phyloP scores from a whole-genome alignment of 2,888 invertebrate genomes.

The Ceramica pisi region DNA sequence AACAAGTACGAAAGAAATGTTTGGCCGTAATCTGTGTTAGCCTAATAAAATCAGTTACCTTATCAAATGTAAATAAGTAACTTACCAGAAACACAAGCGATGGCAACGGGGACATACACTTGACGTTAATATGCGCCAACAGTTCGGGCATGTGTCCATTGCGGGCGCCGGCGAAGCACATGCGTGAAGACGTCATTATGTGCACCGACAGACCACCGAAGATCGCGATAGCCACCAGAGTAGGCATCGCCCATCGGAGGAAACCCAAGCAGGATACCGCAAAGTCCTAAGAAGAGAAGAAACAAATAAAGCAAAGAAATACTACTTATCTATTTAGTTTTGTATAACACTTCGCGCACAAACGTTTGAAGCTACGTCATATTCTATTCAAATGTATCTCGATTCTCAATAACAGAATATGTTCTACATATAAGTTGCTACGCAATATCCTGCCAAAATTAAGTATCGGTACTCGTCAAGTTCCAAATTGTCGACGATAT shows the following conservation, averaged over 20 bases:
- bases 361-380: not conserved
- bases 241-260: conserved; percentile 95
- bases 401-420: no score
- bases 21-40: no score
- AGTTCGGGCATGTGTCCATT: conserved; percentile 96
- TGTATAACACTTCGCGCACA: not conserved
- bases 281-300: conserved; percentile 93
- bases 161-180: conserved; percentile 97
- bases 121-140: conserved; percentile 94
- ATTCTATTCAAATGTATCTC: no score
- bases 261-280: conserved; percentile 94
- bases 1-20: no score
- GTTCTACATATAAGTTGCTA: no score
- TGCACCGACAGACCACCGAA: conserved; percentile 98
- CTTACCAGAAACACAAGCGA: conserved; percentile 95
- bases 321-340: not conserved
- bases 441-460: no score
- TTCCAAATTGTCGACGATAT: no score
- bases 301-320: not conserved
- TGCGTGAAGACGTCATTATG: conserved; percentile 98
- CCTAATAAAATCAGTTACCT: no score
- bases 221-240: conserved; percentile 97
- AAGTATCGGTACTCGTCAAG: no score
- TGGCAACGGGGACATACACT: conserved; percentile 94
- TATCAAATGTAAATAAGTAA: not conserved